Evolutionary conservation across 2,113 vertebrate species (phyloP).

Genomic region (Brachirus orientalis): DNA sequence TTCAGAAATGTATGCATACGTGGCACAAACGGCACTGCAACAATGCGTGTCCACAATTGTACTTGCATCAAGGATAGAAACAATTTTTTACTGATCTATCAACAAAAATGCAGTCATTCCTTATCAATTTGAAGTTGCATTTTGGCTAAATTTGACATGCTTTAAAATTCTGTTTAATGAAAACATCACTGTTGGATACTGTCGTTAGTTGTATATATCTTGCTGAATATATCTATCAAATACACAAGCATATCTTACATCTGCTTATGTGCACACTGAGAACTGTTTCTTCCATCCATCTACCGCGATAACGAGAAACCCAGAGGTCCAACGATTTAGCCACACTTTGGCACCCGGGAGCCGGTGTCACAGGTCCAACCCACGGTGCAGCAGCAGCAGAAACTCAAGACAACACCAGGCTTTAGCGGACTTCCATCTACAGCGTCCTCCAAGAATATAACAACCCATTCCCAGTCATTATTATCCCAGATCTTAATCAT

Average conservation of each 20-base stretch:
- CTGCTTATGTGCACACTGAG: background rate
- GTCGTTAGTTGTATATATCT: background rate
- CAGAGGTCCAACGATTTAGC: conserved; percentile 28
- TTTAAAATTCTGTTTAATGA: background rate
- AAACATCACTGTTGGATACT: background rate
- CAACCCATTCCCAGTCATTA: conserved; percentile 43
- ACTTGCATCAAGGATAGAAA: too few species aligned
- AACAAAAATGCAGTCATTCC: too few species aligned
- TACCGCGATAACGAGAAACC: conserved; percentile 38
- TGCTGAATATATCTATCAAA: conserved; percentile 12
- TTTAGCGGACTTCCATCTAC: conserved; percentile 60
- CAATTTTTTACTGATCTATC: too few species aligned
- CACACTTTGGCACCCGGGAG: conserved; percentile 33
- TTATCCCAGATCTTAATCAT: conserved; percentile 40
- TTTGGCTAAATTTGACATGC: too few species aligned
- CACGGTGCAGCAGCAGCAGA: conserved; percentile 25
- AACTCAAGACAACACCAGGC: conserved; percentile 51
- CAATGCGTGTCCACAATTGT: too few species aligned
- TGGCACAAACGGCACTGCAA: too few species aligned
- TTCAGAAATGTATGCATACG: conserved; percentile 10
- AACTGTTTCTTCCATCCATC: conserved; percentile 27
- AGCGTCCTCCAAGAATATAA: conserved; percentile 54
- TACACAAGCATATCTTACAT: background rate
- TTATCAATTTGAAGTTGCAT: too few species aligned
- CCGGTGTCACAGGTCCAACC: conserved; percentile 50